These are phyloP conservation scores for Gallinago solitaria DNA, from an alignment of 2,797 vertebrate species.

Conservation along the genomic window DNA sequence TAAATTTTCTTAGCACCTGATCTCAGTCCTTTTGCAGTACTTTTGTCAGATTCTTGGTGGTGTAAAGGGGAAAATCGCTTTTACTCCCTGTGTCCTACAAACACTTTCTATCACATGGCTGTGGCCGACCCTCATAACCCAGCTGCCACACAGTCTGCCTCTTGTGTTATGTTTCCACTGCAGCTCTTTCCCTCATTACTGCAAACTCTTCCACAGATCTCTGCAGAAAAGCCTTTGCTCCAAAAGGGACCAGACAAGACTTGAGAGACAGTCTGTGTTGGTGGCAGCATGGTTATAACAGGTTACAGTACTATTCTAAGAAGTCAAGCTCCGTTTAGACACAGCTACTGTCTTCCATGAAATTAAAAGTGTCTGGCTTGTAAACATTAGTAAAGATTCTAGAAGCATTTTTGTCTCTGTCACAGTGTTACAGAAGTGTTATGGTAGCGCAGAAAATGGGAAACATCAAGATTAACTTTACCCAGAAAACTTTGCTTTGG, in stretches of 20 bases:
- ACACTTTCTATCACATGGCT: neutral
- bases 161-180: neutral
- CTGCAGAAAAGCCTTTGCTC: neutral
- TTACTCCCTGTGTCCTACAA: neutral
- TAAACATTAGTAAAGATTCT: neutral
- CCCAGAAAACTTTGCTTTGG: neutral
- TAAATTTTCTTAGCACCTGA: neutral
- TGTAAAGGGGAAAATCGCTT: neutral
- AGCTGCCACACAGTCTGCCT: neutral
- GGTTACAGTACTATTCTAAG: rapidly evolving
- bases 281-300: neutral
- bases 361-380: neutral
- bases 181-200: neutral
- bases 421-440: neutral
- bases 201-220: neutral
- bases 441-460: neutral
- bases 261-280: neutral
- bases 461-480: neutral
- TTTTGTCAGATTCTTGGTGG: neutral
- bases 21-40: neutral
- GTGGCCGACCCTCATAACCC: neutral
- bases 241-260: neutral
- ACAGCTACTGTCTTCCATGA: neutral
- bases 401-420: neutral
- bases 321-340: neutral